Evolutionary conservation across 1,140 invertebrate species (phyloP).

Genomic region (Drosophila pseudoobscura): DNA sequence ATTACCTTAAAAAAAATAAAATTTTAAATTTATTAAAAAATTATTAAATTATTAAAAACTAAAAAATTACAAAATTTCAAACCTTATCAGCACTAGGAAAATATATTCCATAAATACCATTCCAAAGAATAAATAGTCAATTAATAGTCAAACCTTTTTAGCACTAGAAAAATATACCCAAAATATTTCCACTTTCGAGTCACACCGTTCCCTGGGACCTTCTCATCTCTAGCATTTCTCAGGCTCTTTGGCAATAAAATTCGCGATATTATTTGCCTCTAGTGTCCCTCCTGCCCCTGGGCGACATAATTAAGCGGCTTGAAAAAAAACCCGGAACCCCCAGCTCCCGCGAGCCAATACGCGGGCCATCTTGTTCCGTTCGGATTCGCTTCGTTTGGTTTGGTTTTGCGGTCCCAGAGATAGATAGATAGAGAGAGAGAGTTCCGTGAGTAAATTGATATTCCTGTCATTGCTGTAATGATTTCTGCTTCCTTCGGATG

Average conservation of each 20-base stretch:
- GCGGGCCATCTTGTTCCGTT: conserved; percentile 34
- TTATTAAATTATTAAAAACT: too few relatives aligned
- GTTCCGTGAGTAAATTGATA: conserved; percentile 73
- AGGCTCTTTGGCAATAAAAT: conserved; percentile 9
- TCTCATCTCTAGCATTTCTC: conserved; percentile 16
- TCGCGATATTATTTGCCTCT: conserved; percentile 26
- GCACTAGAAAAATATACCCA: too few relatives aligned
- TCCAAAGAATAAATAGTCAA: too few relatives aligned
- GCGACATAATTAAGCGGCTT: conserved; percentile 61
- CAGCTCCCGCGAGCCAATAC: conserved; percentile 14
- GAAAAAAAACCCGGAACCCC: conserved; percentile 18
- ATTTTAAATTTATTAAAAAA: too few relatives aligned
- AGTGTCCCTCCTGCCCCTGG: conserved; percentile 13
- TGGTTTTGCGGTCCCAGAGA: too few relatives aligned
- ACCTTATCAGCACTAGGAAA: too few relatives aligned
- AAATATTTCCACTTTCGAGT: neutral
- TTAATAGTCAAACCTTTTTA: too few relatives aligned
- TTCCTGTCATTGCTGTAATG: conserved; percentile 74
- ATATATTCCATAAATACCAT: too few relatives aligned
- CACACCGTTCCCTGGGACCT: neutral
- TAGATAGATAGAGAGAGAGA: neutral
- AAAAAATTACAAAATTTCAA: too few relatives aligned
- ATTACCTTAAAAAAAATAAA: too few relatives aligned
- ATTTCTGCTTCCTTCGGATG: conserved; percentile 66
- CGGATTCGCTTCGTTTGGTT: conserved; percentile 17